Evolutionary conservation across 2,797 vertebrate species (phyloP), one percentile per base, ranked within the genome.

Genomic region (Rousettus madagascariensis): DNA sequence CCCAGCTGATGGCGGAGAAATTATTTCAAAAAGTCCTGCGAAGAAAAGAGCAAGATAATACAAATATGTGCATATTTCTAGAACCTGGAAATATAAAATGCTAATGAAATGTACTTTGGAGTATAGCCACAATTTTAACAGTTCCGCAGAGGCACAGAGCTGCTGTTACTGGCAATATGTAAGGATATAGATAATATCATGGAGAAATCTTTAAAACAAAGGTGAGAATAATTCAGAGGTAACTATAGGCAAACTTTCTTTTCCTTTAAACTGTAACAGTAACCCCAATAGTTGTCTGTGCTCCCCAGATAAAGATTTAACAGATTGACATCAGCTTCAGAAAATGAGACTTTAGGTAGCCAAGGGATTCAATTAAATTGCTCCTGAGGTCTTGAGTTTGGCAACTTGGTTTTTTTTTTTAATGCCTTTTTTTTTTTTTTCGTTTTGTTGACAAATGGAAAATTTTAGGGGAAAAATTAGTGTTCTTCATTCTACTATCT

Each of bases 121-220:
- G 24, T 38, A 20, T 4, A 53, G 61, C 33, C 46, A 61, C 68
- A 3, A 33, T 83, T 90, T 86, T 71, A 63, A 43, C 53, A 88
- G 1, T n/a, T 61, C 72, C 63, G 43, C 65, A 28, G 55, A 66
- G 41, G n/a, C 19, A 17, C 55, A 87, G 51, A 68, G n/a, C n/a
- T 80, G 1, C 15, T 53, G 1, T 49, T 41, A 57, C 2, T 85
- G 79, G 28, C 61, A 63, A 3, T 69, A 8, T 68, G 57, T 43
- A 26, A 61, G 65, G 43, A 63, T 82, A 33, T 49, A 46, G 57
- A 68, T 83, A 36, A 41, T 72, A 66, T 80, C 66, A 24, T 26
- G 2, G 24, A 59, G n/a, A 87, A 77, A n/a, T 93, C n/a, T 94
- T 93, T 82, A 65, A 92, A 78, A 72, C 89, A 83, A 53, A 89